phyloP scores from a whole-genome alignment of 1,140 invertebrate species.

The Drosophila grimshawi region DNA sequence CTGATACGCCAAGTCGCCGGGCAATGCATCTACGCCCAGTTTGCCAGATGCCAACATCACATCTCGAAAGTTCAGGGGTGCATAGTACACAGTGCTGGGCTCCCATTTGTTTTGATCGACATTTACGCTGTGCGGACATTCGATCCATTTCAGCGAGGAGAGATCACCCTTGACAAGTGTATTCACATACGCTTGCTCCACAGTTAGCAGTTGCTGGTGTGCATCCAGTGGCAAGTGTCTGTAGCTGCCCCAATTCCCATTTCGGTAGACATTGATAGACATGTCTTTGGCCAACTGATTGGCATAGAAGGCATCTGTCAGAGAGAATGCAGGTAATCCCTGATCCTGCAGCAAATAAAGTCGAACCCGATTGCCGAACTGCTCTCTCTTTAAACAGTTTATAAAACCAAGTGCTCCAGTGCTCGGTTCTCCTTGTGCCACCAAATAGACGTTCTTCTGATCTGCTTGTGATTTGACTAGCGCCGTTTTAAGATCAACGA shows the following conservation, averaged over 20 bases:
- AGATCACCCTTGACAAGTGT: slow-evolving; percentile 94
- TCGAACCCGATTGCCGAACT: slow-evolving; percentile 89
- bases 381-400: slow-evolving; percentile 94
- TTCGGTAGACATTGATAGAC: slow-evolving; percentile 90
- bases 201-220: slow-evolving; percentile 87
- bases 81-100: slow-evolving; percentile 95
- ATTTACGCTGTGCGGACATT: slow-evolving; percentile 88
- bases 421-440: slow-evolving; percentile 87
- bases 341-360: slow-evolving; percentile 88
- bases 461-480: slow-evolving; percentile 86
- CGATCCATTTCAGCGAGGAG: slow-evolving; percentile 96
- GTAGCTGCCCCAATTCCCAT: slow-evolving; percentile 93
- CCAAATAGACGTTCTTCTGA: slow-evolving; percentile 88
- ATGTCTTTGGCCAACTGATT: slow-evolving; percentile 90
- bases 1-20: slow-evolving; percentile 92
- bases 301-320: slow-evolving; percentile 86
- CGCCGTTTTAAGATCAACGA: slow-evolving; percentile 90
- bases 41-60: slow-evolving; percentile 99
- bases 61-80: slow-evolving; percentile 98
- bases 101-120: slow-evolving; percentile 78
- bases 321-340: slow-evolving; percentile 86
- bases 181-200: slow-evolving; percentile 97
- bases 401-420: slow-evolving; percentile 94
- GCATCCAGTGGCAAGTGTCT: slow-evolving; percentile 90
- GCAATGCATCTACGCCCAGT: slow-evolving; percentile 96